These are phyloP conservation scores for Canis aureus DNA, from an alignment of 2,113 vertebrate species.

Conservation along the genomic window DNA sequence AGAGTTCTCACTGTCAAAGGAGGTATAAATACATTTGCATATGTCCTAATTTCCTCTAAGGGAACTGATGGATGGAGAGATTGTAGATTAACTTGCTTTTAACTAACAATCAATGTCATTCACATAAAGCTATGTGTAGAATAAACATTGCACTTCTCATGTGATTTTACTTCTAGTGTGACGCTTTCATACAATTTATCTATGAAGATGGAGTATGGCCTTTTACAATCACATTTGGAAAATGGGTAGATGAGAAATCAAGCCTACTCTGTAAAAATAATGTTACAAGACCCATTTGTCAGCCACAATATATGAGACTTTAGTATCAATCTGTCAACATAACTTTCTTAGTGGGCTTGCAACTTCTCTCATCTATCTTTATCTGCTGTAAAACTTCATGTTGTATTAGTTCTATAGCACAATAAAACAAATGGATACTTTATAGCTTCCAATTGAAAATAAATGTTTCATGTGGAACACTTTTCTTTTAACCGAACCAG, in stretches of 20 bases:
- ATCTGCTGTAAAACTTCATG: conserved; percentile 42
- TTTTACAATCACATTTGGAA: conserved; percentile 73
- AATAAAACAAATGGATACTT: conserved; percentile 60
- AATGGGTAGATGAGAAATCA: conserved; percentile 61
- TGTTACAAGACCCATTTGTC: conserved; percentile 30
- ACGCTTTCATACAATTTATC: background rate
- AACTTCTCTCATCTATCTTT: conserved; percentile 58
- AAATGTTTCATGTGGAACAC: conserved; percentile 56
- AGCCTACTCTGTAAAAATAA: background rate
- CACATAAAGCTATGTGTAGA: background rate
- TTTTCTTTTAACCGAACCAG: conserved; percentile 72
- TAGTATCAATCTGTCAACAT: conserved; percentile 66
- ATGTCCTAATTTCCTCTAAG: conserved; percentile 61
- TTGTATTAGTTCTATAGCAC: conserved; percentile 45
- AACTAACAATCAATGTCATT: conserved; percentile 48
- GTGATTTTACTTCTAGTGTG: background rate
- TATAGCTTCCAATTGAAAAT: conserved; percentile 61
- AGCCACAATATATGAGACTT: conserved; percentile 47
- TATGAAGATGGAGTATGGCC: conserved; percentile 12
- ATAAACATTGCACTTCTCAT: background rate
- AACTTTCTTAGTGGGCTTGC: conserved; percentile 33
- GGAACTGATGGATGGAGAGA: conserved; percentile 62
- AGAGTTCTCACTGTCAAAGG: conserved; percentile 36
- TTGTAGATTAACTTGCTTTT: conserved; percentile 47
- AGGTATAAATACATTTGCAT: conserved; percentile 76